Conservation (phyloP, 2,113 vertebrate genomes). For the Marcusenius ussheri region DNA sequence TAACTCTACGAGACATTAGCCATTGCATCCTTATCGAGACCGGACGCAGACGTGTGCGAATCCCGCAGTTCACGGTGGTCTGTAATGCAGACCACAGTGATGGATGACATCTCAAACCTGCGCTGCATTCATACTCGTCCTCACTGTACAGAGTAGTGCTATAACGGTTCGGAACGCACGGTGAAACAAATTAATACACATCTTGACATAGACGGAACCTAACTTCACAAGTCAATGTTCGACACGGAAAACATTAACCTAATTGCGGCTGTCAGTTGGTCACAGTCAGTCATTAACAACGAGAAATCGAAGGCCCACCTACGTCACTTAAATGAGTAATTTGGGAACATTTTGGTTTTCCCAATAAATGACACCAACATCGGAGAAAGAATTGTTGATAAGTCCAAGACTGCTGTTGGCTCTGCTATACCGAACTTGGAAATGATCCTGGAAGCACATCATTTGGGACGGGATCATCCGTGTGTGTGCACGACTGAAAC, state of each 20-base stretch:
- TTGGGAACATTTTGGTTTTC: not conserved
- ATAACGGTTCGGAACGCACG: too few species aligned
- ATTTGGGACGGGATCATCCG: not conserved
- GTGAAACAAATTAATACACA: not conserved
- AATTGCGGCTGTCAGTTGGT: not conserved
- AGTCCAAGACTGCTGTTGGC: not conserved
- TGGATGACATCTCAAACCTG: not conserved
- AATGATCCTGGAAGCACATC: not conserved
- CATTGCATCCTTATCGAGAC: not conserved
- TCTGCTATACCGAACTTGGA: not conserved
- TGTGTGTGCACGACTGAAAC: not conserved
- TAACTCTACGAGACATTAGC: not conserved
- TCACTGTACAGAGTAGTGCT: not conserved
- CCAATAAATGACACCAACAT: not conserved
- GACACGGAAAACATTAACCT: not conserved
- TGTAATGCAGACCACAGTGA: not conserved
- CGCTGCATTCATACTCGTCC: not conserved
- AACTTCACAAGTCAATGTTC: not conserved
- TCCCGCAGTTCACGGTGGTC: not conserved
- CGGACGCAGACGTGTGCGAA: not conserved
- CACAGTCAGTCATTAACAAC: not conserved
- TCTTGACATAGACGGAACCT: not conserved
- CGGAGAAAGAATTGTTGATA: not conserved
- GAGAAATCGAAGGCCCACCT: not conserved
- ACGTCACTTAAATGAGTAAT: not conserved